phyloP scores from a whole-genome alignment of 2,888 invertebrate genomes.

The Cheilosia scutellata region DNA sequence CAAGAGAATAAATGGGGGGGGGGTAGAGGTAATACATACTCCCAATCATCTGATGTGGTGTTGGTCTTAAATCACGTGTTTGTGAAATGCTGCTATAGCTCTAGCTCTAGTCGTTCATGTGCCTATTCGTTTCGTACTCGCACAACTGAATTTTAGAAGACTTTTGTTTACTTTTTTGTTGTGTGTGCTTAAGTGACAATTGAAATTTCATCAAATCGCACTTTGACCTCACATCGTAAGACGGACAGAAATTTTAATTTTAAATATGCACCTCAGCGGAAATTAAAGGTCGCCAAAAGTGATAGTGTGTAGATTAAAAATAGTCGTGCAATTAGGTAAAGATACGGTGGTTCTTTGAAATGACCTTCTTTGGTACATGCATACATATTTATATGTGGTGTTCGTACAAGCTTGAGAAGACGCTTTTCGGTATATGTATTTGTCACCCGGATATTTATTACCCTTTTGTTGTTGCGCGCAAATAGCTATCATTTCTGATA shows the following conservation, averaged over 20 bases:
- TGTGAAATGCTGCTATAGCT: background rate
- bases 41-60: constrained; percentile 18
- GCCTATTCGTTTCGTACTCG: background rate
- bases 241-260: constrained; percentile 27
- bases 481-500: too few species aligned
- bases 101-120: background rate
- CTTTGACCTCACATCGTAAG: constrained; percentile 60
- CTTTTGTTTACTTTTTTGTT: constrained; percentile 6
- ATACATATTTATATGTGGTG: too few species aligned
- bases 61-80: constrained; percentile 54
- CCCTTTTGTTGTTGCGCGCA: too few species aligned
- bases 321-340: background rate
- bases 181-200: constrained; percentile 31
- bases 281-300: background rate
- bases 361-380: too few species aligned
- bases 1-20: constrained; percentile 5
- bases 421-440: too few species aligned
- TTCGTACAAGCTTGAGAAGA: too few species aligned
- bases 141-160: background rate
- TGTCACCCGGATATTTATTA: too few species aligned
- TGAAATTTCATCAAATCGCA: constrained; percentile 65
- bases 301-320: background rate
- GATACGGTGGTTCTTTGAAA: too few species aligned
- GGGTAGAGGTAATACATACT: too few species aligned
- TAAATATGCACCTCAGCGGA: background rate